Base-by-base conservation (phyloP, 2,888 invertebrate genomes). In the Tenodera sinensis region DNA sequence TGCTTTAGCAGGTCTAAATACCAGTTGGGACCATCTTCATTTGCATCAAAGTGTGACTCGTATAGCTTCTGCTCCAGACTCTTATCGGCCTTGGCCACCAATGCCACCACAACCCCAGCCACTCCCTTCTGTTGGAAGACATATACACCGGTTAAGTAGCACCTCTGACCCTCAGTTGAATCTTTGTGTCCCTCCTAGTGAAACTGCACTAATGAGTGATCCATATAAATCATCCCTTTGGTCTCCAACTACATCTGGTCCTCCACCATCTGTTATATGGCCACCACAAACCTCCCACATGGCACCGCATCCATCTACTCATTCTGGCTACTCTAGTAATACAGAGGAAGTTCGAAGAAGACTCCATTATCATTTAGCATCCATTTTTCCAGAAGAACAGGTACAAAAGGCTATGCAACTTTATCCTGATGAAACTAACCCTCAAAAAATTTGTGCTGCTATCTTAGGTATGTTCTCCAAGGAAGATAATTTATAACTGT, bases 301-400 rank as follows among this genome's bases (percentile, higher is more conserved):
- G 34, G 91, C 91, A 7, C 90, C 91, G 25, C 89, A 88, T 25
- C 90, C 92, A 81, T 91, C 91, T 89, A 93, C 94, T 91, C 93
- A 94, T 94, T 91, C 93, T 91, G 89, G 89, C 91, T 85, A 93
- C 92, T 90, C 91, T 20, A 90, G 91, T 20, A 90, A 90, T 47
- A 91, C 93, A 9, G 94, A 95, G 89, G 97, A 98, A 92, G 96
- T 96, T 28, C 95, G 98, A 0, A 94, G 96, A 47, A 95, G 96
- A 91, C 94, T 98, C 92, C 98, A 97, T 93, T 98, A 96, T 93
- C 98, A 98, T 93, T 94, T 99, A 91, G 96, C 97, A n/a, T 97
- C 97, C 88, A 96, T 99, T 89, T 99, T 99, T 93, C 98, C 98
- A 0, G 97, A 97, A 92, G 96, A 97, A 91, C 97, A 98, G 92